These are phyloP conservation scores for Synanceia verrucosa DNA, from an alignment of 2,797 vertebrate genomes.

Conservation along the genomic window DNA sequence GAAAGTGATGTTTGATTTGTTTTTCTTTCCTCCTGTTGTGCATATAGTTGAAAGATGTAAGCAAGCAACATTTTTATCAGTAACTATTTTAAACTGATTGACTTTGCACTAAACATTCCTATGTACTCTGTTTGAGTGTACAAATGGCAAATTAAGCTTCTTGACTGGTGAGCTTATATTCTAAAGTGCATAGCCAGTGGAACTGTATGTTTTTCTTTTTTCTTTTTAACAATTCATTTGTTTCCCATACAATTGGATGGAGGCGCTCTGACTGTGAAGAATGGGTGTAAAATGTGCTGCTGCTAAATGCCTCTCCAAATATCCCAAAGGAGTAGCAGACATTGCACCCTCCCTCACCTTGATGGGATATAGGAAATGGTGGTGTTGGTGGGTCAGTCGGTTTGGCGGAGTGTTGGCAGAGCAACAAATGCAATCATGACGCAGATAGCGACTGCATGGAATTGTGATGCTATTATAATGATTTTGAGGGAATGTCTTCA, in stretches of 20 bases:
- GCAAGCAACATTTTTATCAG: no score
- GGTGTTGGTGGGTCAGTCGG: slow-evolving; percentile 5
- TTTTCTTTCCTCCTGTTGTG: no score
- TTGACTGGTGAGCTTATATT: no score
- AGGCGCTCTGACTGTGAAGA: slow-evolving; percentile 48
- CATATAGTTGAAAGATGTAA: no score
- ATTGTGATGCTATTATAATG: slow-evolving; percentile 79
- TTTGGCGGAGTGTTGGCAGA: slow-evolving; percentile 36
- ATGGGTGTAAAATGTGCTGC: slow-evolving; percentile 45
- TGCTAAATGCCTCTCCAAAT: slow-evolving; percentile 52
- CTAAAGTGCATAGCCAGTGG: no score
- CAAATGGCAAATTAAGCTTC: no score
- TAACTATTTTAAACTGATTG: no score
- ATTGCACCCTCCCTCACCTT: slow-evolving; percentile 53
- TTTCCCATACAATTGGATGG: slow-evolving; percentile 33
- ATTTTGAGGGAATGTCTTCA: slow-evolving; percentile 82
- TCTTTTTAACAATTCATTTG: slow-evolving; percentile 22
- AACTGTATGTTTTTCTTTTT: slow-evolving; percentile 3
- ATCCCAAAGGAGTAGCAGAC: slow-evolving; percentile 54
- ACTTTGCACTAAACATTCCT: no score
- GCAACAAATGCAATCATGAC: slow-evolving; percentile 70
- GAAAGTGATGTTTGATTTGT: no score
- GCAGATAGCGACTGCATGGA: slow-evolving; percentile 66
- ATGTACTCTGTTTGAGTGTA: no score
- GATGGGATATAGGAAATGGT: slow-evolving; percentile 13